These are phyloP conservation scores for Apamea epomidion DNA, from an alignment of 2,888 invertebrate genomes.

Conservation along the genomic window DNA sequence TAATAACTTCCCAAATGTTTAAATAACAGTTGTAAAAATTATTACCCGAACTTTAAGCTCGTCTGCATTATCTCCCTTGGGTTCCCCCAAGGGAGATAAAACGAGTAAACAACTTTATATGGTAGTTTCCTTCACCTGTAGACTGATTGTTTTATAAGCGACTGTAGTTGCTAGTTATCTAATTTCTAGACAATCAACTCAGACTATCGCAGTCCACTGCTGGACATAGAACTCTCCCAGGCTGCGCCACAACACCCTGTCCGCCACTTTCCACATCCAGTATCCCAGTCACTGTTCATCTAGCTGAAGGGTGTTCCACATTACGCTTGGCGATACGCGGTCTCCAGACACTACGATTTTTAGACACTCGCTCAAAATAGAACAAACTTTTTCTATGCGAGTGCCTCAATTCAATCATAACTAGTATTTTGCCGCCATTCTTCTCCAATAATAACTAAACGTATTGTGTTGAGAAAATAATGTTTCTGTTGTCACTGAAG, in stretches of 20 bases:
- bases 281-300: neutral
- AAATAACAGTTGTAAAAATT: neutral
- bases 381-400: neutral
- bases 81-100: too few relatives aligned
- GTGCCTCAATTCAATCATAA: neutral
- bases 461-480: neutral
- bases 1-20: neutral
- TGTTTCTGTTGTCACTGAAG: neutral
- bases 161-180: neutral
- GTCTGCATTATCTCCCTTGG: constrained; percentile 27
- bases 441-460: neutral
- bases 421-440: neutral
- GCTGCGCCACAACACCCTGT: neutral
- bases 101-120: constrained; percentile 10
- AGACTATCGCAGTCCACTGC: neutral
- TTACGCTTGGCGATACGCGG: too few relatives aligned
- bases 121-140: constrained; percentile 9
- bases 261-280: neutral
- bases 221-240: neutral
- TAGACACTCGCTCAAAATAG: neutral
- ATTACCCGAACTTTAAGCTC: neutral
- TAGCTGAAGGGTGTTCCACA: too few relatives aligned
- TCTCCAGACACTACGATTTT: neutral
- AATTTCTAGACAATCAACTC: neutral
- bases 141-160: constrained; percentile 8